Evolutionary conservation across 2,797 vertebrate genomes (phyloP), one percentile per base, ranked within the genome.

Genomic region (Ambastaia sidthimunki): DNA sequence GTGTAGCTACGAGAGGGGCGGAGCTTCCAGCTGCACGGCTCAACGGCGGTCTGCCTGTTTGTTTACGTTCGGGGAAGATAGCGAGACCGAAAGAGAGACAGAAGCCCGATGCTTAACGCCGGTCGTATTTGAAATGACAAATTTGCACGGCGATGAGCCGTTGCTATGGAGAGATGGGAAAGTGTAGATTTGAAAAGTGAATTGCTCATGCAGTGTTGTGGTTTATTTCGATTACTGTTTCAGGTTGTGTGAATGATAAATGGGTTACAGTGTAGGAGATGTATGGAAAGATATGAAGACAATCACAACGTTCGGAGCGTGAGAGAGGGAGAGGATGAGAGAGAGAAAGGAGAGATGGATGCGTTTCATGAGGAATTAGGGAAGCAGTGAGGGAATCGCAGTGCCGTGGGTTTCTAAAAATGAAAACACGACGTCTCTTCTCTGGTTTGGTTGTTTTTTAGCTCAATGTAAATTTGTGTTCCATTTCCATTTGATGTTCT

Each of bases 201-300:
- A 73, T 77, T 82, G 79, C 57, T 71, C 82, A 41, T 71, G 82
- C 73, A 75, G 28, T 66, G 55, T 70, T 67, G 70, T 57, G 77
- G 28, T 80, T 65, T 55, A 71, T 72, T 80, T 73, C n/a, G 34
- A 73, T 47, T 66, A 80, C 77, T 73, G 77, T 73, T 80, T 80
- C 77, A 55, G 66, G 70, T 80, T 65, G 77, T 80, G 50, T 80
- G 52, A 66, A 80, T 66, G 77, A 80, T 73, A 66, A 80, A 80
- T 80, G 57, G 48, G 21, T 68, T 63, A 60, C 41, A 63, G 47
- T 7, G 19, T 7, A 57, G 52, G 65, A 60, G 44, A 69, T 69
- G 21, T 63, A 50, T 69, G 31, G 54, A 54, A 60, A 31, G 18
- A 74, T 50, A 74, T 74, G 55, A 57, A n/a, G 54, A 67, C 70